Evolutionary conservation across 1,140 invertebrate genomes (phyloP).

Genomic region (Drosophila sturtevanti): DNA sequence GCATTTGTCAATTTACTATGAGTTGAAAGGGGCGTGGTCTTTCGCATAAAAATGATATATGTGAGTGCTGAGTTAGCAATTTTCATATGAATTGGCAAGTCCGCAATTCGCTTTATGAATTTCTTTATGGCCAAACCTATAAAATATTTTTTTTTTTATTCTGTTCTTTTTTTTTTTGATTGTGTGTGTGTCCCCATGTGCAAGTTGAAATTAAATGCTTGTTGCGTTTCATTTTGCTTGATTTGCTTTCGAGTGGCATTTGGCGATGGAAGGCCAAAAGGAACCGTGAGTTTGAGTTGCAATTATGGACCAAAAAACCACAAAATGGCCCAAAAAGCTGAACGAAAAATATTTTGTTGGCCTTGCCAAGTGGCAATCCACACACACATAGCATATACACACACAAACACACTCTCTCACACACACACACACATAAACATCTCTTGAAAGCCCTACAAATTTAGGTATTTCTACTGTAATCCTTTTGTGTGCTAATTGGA

Average conservation of each 20-base stretch:
- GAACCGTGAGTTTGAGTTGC: constrained; percentile 31
- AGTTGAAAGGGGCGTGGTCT: constrained; percentile 81
- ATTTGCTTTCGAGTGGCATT: constrained; percentile 57
- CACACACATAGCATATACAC: neutral
- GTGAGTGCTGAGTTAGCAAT: constrained; percentile 77
- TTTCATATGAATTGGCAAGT: constrained; percentile 73
- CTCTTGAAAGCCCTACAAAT: constrained; percentile 29
- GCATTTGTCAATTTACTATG: constrained; percentile 80
- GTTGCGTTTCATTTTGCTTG: constrained; percentile 42
- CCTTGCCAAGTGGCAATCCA: constrained; percentile 30
- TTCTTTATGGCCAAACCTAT: constrained; percentile 65
- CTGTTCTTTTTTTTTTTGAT: too few relatives aligned
- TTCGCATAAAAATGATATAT: constrained; percentile 79
- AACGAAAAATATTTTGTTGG: constrained; percentile 28
- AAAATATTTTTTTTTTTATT: too few relatives aligned
- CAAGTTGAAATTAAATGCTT: constrained; percentile 18
- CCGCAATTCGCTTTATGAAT: constrained; percentile 66
- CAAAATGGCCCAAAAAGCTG: constrained; percentile 37
- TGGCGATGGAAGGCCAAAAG: constrained; percentile 10
- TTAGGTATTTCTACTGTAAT: constrained; percentile 65
- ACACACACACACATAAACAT: neutral
- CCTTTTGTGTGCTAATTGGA: constrained; percentile 79
- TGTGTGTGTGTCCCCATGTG: constrained; percentile 44
- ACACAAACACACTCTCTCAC: neutral
- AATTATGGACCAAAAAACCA: constrained; percentile 58